These are phyloP conservation scores for Protomyctophum bolini DNA, from an alignment of 2,113 vertebrate genomes.

Conservation along the genomic window DNA sequence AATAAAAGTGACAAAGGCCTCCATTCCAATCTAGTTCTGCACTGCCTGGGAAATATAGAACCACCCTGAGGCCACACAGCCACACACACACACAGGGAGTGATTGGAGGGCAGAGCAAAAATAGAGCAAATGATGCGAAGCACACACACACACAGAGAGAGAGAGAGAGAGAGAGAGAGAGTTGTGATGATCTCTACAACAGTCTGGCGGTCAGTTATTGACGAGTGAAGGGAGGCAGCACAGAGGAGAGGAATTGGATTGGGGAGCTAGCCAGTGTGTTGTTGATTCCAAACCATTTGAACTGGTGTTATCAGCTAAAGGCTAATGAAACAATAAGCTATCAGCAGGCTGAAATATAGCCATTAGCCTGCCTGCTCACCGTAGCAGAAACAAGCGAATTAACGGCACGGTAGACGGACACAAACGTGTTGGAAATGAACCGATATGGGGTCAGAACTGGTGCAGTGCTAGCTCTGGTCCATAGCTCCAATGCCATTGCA, in stretches of 20 bases:
- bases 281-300: conserved; percentile 46
- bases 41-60: conserved; percentile 65
- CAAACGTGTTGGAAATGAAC: conserved; percentile 13
- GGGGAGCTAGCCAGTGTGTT: neutral
- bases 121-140: conserved; percentile 14
- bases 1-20: conserved; percentile 78
- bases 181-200: conserved; percentile 42
- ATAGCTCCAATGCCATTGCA: too few species aligned
- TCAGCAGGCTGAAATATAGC: conserved; percentile 36
- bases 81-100: conserved; percentile 45
- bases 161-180: conserved; percentile 31
- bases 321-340: conserved; percentile 46
- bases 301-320: conserved; percentile 38
- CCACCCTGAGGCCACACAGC: conserved; percentile 51
- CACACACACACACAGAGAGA: neutral
- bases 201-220: conserved; percentile 47
- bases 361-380: conserved; percentile 47
- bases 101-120: conserved; percentile 35
- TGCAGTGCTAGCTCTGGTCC: conserved; percentile 1
- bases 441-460: conserved; percentile 37
- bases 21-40: conserved; percentile 69
- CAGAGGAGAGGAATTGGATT: conserved; percentile 3
- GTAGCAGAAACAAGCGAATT: conserved; percentile 46
- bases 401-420: conserved; percentile 20
- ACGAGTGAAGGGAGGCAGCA: conserved; percentile 3